phyloP scores from a whole-genome alignment of 2,888 invertebrate genomes.

The Melieria picta region DNA sequence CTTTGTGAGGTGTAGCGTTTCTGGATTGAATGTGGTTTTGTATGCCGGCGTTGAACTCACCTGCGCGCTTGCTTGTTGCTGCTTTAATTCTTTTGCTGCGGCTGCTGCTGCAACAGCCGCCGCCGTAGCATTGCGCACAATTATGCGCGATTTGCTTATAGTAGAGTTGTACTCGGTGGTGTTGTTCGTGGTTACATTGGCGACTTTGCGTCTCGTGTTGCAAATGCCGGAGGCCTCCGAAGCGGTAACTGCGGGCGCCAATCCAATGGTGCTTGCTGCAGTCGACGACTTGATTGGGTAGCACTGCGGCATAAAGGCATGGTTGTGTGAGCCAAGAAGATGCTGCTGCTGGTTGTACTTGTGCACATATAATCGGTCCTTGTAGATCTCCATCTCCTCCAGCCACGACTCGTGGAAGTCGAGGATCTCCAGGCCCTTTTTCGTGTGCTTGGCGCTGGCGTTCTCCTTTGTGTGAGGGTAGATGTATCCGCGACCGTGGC shows the following conservation, averaged over 20 bases:
- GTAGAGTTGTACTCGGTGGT: background rate
- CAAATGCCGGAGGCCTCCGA: slow-evolving; percentile 1
- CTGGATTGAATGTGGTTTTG: too few relatives aligned
- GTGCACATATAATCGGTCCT: slow-evolving; percentile 57
- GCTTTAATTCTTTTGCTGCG: slow-evolving; percentile 34
- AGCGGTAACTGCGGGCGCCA: slow-evolving; percentile 16
- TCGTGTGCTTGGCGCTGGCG: slow-evolving; percentile 38
- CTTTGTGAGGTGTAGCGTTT: too few relatives aligned
- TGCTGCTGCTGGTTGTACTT: slow-evolving; percentile 52
- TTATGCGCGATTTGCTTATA: slow-evolving; percentile 29
- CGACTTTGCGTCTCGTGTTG: slow-evolving; percentile 13
- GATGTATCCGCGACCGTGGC: slow-evolving; percentile 35
- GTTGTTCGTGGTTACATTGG: slow-evolving; percentile 10
- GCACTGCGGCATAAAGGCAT: slow-evolving; percentile 48
- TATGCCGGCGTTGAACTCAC: slow-evolving; percentile 38
- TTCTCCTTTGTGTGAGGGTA: slow-evolving; percentile 56
- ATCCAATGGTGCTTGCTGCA: slow-evolving; percentile 16
- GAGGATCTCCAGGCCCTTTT: slow-evolving; percentile 60
- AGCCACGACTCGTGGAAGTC: slow-evolving; percentile 66
- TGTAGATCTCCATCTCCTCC: slow-evolving; percentile 63
- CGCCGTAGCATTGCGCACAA: slow-evolving; percentile 38
- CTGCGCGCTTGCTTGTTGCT: slow-evolving; percentile 45
- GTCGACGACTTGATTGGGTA: slow-evolving; percentile 35
- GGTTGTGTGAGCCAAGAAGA: slow-evolving; percentile 51
- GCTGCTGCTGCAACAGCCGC: slow-evolving; percentile 41